Base-by-base conservation (phyloP, 2,888 invertebrate genomes). In the Lasioglossum morio region DNA sequence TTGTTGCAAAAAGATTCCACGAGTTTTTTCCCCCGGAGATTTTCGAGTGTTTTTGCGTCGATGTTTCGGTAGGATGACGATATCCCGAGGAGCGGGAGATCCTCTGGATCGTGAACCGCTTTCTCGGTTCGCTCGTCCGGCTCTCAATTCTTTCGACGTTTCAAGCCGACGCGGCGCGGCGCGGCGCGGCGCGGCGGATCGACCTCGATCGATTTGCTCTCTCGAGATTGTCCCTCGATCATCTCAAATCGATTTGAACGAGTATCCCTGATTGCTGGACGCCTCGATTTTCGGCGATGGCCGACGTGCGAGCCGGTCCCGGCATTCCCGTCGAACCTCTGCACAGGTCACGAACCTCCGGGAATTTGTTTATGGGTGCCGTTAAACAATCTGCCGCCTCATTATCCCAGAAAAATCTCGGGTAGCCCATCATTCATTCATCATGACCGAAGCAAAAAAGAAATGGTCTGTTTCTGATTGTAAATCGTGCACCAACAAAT, bases 1-100 rank as follows among this genome's bases (percentile, higher is more conserved):
- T 81, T 79, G 60, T 79, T 70, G 30, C 60, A 72, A 89, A 83
- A 30, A 75, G 19, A 46, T 46, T 46, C 16, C 1, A 46, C 46
- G 16, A 1, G 46, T 84, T 86, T 88, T 89, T 87, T 78, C 37
- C 66, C n/a, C 53, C 63, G 57, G 30, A 14, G 82, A 81, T 84
- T 88, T 89, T 91, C 82, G 82, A 84, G 77, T 30, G 69, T 89
- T 86, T 87, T 85, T 84, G 81, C 75, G 12, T 43, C 78, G 84
- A 83, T 89, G 92, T 93, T 92, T 93, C 92, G 90, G 92, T 92
- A 91, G 90, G 90, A 89, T 88, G 90, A 89, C 90, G 88, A 89
- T 90, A 53, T 53, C 82, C 75, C 78, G 75, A 81, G 78, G 72
- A 79, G 69, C 87, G 80, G 74, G 78, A 85, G 78, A 85, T 80